These are phyloP conservation scores for Psephotus haematonotus DNA, from an alignment of 2,113 vertebrate species.

Conservation along the genomic window DNA sequence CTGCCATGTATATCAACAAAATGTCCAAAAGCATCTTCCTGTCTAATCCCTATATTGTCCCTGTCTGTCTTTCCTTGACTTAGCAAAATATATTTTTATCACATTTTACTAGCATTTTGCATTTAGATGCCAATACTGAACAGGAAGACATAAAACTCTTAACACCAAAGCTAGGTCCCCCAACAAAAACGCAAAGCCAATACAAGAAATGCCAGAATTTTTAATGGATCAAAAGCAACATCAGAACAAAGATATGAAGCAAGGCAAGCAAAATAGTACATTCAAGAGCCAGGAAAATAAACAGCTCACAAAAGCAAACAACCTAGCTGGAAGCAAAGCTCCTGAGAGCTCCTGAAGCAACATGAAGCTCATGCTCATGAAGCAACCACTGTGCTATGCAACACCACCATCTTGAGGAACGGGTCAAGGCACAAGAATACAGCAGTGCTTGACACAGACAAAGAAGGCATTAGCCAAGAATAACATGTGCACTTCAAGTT, in stretches of 20 bases:
- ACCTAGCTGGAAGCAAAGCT: background rate
- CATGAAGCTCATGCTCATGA: background rate
- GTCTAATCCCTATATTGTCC: background rate
- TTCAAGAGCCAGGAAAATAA: constrained; percentile 26
- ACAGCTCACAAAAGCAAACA: constrained; percentile 3
- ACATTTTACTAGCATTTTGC: background rate
- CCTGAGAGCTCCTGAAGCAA: background rate
- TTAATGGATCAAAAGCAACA: constrained; percentile 28
- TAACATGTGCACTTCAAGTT: background rate
- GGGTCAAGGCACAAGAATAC: background rate
- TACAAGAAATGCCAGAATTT: background rate
- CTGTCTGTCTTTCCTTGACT: background rate
- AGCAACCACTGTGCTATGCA: background rate
- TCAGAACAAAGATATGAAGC: background rate
- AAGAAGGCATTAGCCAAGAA: background rate
- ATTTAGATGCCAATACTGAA: background rate
- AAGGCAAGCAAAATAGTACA: constrained; percentile 8
- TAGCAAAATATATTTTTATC: background rate
- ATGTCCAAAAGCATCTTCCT: background rate
- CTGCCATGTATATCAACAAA: background rate
- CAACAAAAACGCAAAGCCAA: background rate
- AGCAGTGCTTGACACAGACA: background rate
- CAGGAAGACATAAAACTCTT: background rate
- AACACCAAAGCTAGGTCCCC: background rate
- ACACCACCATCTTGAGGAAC: constrained; percentile 60